Conservation (phyloP, 2,888 invertebrate genomes). For the Drosophila siamana region DNA sequence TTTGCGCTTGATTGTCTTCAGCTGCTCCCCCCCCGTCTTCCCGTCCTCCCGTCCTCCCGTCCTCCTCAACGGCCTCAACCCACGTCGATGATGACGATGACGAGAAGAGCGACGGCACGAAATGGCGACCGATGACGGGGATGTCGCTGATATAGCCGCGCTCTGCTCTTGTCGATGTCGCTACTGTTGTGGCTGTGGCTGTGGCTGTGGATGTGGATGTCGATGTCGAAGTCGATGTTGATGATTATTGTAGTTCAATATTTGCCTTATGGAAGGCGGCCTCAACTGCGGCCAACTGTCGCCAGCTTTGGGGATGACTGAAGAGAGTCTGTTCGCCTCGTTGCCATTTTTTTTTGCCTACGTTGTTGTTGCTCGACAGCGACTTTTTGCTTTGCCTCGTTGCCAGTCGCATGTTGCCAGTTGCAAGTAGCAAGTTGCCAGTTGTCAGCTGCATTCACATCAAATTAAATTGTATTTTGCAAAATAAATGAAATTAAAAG, state of each 20-base stretch:
- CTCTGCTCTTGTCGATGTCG: conserved; percentile 36
- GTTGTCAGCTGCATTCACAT: conserved; percentile 80
- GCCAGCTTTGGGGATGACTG: conserved; percentile 7
- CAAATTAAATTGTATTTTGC: conserved; percentile 82
- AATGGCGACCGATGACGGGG: conserved; percentile 66
- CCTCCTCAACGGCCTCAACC: conserved; percentile 21
- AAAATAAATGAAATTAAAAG: conserved; percentile 80
- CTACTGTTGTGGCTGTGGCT: conserved; percentile 31
- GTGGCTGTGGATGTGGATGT: conserved; percentile 37
- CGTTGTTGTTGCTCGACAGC: too few relatives aligned
- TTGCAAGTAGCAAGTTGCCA: conserved; percentile 53
- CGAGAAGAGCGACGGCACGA: conserved; percentile 63
- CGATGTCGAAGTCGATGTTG: conserved; percentile 61
- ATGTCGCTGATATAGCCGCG: conserved; percentile 61
- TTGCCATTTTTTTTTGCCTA: conserved; percentile 66
- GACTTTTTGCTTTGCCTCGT: conserved; percentile 24
- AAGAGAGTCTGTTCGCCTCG: conserved; percentile 30
- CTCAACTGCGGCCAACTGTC: conserved; percentile 39
- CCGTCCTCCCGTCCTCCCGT: too few relatives aligned
- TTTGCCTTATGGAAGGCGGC: conserved; percentile 76
- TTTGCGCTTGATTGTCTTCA: conserved; percentile 78
- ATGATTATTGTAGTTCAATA: conserved; percentile 82
- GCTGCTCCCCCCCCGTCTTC: conserved; percentile 25
- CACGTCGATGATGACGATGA: conserved; percentile 49
- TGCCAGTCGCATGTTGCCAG: conserved; percentile 30